Base-by-base conservation (phyloP, 2,888 invertebrate species). In the Psococerastis gibbosa region DNA sequence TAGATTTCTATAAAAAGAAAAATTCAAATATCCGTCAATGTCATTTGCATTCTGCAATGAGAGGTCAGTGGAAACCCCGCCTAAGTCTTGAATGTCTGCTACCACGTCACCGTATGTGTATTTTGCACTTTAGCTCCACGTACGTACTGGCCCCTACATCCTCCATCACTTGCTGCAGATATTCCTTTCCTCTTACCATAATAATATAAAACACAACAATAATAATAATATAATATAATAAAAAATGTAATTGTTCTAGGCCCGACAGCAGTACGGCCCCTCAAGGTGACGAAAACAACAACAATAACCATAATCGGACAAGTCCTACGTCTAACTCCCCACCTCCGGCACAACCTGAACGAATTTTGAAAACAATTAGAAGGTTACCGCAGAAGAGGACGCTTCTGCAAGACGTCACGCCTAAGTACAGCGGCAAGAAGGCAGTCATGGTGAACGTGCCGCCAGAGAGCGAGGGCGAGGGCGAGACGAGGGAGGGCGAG, bases 251-350 rank as follows among this genome's bases (percentile, higher is more conserved):
- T 3, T 5, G 9, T 33, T 22, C 60, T 1, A 51, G 61, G 22
- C 60, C 63, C 3, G 64, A 63, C 50, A 62, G 62, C 47, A 62
- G 62, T 45, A 63, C 64, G 4, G 57, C 57, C 5, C 57, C 51
- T 2, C 51, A 61, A 3, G 63, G 63, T 2, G 64, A 64, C 48
- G 64, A 65, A 49, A 64, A 64, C 53, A 65, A 64, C 55, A 64
- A 64, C 54, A 60, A 57, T 49, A 60, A 46, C 2, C 18, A 16
- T 17, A 18, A 22, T n/a, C 20, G 13, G 18, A 16, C 20, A 35
- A 22, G 15, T 13, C 32, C 18, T 15, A 35, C n/a, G 15, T 13
- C 33, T 20, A 38, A 1, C 9, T 22, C n/a, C 34, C 34, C 53
- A 32, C 38, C 35, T 41, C 32, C 38, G 4, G 5, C 33, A 15